Evolutionary conservation across 2,888 invertebrate genomes (phyloP).

Genomic region (Xestoiulus laeticollis): DNA sequence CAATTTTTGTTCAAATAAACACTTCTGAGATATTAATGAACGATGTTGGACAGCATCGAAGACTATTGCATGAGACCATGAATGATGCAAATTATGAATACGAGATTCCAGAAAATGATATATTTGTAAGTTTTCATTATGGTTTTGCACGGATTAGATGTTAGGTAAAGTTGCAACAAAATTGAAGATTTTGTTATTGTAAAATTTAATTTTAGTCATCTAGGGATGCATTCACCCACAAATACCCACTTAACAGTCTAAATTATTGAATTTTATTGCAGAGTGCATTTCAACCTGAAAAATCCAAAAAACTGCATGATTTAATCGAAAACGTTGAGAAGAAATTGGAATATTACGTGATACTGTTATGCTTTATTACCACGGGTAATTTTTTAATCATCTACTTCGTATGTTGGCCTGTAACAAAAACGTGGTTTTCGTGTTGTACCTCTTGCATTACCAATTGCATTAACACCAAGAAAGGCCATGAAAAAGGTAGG

Average conservation of each 20-base stretch:
- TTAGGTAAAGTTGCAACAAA: background rate
- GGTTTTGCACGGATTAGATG: background rate
- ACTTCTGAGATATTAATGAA: background rate
- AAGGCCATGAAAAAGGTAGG: background rate
- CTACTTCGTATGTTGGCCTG: slow-evolving; percentile 29
- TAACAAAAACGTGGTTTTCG: background rate
- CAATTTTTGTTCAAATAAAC: background rate
- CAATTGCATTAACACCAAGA: background rate
- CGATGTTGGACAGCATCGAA: background rate
- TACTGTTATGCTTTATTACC: slow-evolving; percentile 14
- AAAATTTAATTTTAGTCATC: too few species aligned
- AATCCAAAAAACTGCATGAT: background rate
- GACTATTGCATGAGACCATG: background rate
- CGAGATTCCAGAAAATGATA: background rate
- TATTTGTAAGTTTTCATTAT: background rate
- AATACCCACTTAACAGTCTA: too few species aligned
- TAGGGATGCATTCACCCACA: too few species aligned
- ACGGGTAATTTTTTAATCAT: slow-evolving; percentile 23
- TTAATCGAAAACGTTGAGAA: background rate
- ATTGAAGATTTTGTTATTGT: too few species aligned
- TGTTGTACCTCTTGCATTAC: background rate
- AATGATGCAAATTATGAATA: background rate
- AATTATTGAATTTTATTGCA: background rate
- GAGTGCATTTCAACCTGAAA: background rate
- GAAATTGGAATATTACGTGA: background rate